Conservation (phyloP, 2,113 vertebrate species). For the Sialia sialis region DNA sequence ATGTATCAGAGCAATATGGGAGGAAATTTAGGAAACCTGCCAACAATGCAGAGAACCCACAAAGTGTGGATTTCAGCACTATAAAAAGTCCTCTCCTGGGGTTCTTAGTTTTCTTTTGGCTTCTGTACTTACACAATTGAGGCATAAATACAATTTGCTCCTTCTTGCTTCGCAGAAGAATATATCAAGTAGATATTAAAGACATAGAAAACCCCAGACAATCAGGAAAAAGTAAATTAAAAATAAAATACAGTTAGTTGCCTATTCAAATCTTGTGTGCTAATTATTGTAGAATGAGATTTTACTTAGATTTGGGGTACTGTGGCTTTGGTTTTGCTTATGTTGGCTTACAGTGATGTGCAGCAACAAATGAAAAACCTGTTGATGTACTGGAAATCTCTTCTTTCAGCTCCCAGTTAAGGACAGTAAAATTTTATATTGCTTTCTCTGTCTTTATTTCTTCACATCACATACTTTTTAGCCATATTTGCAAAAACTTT, state of each 20-base stretch:
- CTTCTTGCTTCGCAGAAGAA: not conserved
- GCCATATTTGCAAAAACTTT: slow-evolving; percentile 42
- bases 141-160: not conserved
- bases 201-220: not conserved
- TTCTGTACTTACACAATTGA: not conserved
- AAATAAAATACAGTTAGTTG: not conserved
- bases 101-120: not conserved
- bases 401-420: slow-evolving; percentile 8
- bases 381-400: not conserved
- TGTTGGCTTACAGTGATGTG: not conserved
- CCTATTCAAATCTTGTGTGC: not conserved
- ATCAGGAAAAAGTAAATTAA: not conserved
- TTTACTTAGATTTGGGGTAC: not conserved
- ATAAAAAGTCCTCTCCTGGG: not conserved
- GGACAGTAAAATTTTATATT: slow-evolving; percentile 8
- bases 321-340: not conserved
- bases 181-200: not conserved
- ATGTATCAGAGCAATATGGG: not conserved
- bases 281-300: not conserved
- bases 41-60: not conserved
- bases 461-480: slow-evolving; percentile 31
- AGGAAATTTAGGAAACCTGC: not conserved
- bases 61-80: not conserved
- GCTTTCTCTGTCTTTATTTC: slow-evolving; percentile 35
- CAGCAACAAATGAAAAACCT: slow-evolving; percentile 21